Conservation (phyloP, 1,140 invertebrate genomes). For the Cyphomyrmex costatus region DNA sequence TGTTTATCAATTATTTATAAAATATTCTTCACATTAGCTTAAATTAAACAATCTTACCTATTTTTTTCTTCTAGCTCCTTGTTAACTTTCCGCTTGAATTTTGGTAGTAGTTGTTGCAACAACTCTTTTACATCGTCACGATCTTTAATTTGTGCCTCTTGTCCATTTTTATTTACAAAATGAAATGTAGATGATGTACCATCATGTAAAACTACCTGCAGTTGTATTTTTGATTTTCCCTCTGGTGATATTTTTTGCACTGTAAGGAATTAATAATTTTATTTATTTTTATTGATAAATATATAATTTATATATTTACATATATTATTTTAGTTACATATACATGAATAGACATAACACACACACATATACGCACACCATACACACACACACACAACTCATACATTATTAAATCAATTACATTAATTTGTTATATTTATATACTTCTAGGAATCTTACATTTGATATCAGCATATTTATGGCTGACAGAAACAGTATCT, state of each 20-base stretch:
- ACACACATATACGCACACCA: too few relatives aligned
- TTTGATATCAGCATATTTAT: constrained; percentile 98
- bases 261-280: constrained; percentile 83
- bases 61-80: constrained; percentile 97
- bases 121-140: constrained; percentile 97
- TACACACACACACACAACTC: too few relatives aligned
- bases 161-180: constrained; percentile 96
- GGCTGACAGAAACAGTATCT: constrained; percentile 96
- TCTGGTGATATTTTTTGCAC: constrained; percentile 99
- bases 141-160: constrained; percentile 94
- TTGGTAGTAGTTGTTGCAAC: constrained; percentile 96
- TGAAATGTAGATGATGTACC: constrained; percentile 98
- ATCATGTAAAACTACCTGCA: constrained; percentile 99
- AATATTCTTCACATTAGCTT: not conserved
- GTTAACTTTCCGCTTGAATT: constrained; percentile 97
- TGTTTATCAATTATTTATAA: constrained; percentile 16
- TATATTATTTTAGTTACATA: constrained; percentile 23
- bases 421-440: constrained; percentile 32
- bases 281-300: not conserved
- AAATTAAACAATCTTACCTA: constrained; percentile 80
- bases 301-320: constrained; percentile 1
- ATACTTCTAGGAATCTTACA: constrained; percentile 88
- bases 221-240: constrained; percentile 98
- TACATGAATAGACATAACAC: not conserved
- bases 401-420: not conserved